A percentile compares a stretch with the other conserved stretches of the same genome.
These are phyloP conservation scores for Oreonectes daqikongensis DNA, from an alignment of 2,797 vertebrate species.

Conservation along the genomic window DNA sequence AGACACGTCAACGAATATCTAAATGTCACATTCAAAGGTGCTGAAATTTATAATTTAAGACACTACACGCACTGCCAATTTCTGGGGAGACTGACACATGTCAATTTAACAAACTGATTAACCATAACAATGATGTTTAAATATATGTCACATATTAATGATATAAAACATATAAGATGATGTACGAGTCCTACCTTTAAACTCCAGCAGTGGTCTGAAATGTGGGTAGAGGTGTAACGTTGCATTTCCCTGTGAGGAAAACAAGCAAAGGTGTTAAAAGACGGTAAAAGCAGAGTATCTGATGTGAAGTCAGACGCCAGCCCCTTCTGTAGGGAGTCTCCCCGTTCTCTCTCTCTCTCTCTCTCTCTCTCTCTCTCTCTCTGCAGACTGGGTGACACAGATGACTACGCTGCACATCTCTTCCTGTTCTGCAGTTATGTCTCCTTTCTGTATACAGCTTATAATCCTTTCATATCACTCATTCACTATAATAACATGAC, in stretches of 20 bases:
- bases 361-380: slow-evolving; percentile 9
- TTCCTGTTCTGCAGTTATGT: slow-evolving; percentile 37
- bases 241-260: slow-evolving; percentile 76
- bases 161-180: background rate
- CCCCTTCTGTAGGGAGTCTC: slow-evolving; percentile 54
- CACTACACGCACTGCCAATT: background rate
- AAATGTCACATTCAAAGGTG: background rate
- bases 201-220: slow-evolving; percentile 79
- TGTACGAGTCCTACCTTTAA: slow-evolving; percentile 77
- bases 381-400: slow-evolving; percentile 34
- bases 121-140: background rate
- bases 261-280: slow-evolving; percentile 29
- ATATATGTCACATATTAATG: background rate
- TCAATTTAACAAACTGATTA: slow-evolving; percentile 1
- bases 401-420: slow-evolving; percentile 60
- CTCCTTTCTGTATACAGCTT: slow-evolving; percentile 59
- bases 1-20: background rate
- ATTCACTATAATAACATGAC: slow-evolving; percentile 68
- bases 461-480: slow-evolving; percentile 66
- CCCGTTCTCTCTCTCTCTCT: slow-evolving; percentile 16
- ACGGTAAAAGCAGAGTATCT: slow-evolving; percentile 25
- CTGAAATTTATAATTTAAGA: background rate
- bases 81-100: background rate
- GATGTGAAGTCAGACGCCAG: slow-evolving; percentile 40
- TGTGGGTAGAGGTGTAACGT: slow-evolving; percentile 83